Evolutionary conservation across 2,797 vertebrate genomes (phyloP).

Genomic region (Oreochromis grahami): DNA sequence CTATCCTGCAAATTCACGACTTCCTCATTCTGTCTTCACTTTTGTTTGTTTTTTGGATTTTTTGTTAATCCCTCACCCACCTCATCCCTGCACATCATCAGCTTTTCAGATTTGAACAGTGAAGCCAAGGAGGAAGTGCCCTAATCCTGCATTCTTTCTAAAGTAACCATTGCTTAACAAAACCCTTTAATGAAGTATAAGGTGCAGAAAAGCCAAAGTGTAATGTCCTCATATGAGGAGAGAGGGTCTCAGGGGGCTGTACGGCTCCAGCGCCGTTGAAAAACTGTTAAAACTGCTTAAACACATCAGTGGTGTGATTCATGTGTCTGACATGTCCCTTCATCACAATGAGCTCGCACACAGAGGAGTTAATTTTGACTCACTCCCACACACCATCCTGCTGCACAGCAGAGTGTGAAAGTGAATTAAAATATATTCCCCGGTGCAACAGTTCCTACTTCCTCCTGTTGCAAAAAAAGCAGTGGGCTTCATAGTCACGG

Average conservation of each 20-base stretch:
- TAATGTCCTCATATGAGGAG: background rate
- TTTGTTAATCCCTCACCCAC: background rate
- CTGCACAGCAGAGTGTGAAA: background rate
- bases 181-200: background rate
- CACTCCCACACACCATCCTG: background rate
- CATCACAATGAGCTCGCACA: background rate
- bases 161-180: background rate
- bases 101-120: background rate
- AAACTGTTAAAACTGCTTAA: background rate
- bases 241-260: background rate
- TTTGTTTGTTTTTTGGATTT: background rate
- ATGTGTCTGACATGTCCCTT: background rate
- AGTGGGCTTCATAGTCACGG: background rate
- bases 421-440: background rate
- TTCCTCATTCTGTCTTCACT: background rate
- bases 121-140: background rate
- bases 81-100: rapidly evolving
- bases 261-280: background rate
- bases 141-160: background rate
- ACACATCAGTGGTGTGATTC: background rate
- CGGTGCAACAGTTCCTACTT: background rate
- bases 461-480: background rate
- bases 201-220: background rate
- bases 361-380: background rate
- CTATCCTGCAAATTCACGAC: background rate